phyloP scores from a whole-genome alignment of 1,140 invertebrate genomes.

The Phymastichus coffea region DNA sequence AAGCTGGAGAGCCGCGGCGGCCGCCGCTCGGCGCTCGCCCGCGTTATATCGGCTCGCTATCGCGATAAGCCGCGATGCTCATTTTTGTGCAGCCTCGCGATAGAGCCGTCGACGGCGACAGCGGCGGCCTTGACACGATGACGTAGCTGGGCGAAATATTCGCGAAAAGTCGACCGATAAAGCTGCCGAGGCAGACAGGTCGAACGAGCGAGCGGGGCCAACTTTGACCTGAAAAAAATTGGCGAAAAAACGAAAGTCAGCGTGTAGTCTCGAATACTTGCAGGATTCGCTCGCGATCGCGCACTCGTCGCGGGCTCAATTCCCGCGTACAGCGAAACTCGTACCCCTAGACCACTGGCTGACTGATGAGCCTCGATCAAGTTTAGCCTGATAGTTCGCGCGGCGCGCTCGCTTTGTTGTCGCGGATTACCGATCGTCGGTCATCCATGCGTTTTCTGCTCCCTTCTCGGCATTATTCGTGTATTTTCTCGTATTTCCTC shows the following conservation, averaged over 20 bases:
- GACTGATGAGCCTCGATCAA: conserved; percentile 44
- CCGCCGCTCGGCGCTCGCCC: neutral
- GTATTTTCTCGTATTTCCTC: too few relatives aligned
- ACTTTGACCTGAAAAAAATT: conserved; percentile 48
- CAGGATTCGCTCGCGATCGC: conserved; percentile 25
- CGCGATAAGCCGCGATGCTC: neutral
- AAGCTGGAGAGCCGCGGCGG: too few relatives aligned
- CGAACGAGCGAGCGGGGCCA: conserved; percentile 18
- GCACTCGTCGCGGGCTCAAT: too few relatives aligned
- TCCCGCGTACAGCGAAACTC: conserved; percentile 34
- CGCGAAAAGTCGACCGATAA: conserved; percentile 27
- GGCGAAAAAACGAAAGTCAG: conserved; percentile 53
- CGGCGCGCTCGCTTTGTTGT: too few relatives aligned
- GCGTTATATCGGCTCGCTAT: neutral
- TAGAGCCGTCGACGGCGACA: conserved; percentile 9
- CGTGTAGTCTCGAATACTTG: conserved; percentile 52
- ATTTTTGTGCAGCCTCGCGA: neutral
- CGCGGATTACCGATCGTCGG: too few relatives aligned
- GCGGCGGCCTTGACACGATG: conserved; percentile 35
- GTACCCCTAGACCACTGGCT: conserved; percentile 53
- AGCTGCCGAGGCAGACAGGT: conserved; percentile 5
- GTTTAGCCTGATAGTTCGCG: conserved; percentile 38
- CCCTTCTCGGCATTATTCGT: too few relatives aligned
- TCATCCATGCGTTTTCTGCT: too few relatives aligned
- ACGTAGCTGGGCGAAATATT: conserved; percentile 42